Conservation (phyloP, 2,797 vertebrate genomes). For the Merluccius polli region DNA sequence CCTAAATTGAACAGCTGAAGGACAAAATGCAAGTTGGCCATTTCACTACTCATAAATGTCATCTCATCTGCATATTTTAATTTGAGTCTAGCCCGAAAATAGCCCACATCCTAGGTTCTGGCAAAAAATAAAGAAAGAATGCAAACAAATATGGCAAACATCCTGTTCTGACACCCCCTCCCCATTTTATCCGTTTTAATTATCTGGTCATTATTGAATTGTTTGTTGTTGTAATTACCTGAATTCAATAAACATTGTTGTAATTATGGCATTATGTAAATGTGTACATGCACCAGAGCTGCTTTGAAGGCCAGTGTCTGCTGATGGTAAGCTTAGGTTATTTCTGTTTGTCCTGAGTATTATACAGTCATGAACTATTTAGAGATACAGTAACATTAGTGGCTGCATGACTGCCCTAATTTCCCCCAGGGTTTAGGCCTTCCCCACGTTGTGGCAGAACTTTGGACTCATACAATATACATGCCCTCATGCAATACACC, state of each 20-base stretch:
- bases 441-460: not conserved
- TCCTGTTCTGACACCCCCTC: not conserved
- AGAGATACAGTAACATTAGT: not conserved
- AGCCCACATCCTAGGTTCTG: conserved; percentile 42
- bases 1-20: conserved; percentile 59
- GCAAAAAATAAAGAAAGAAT: conserved; percentile 34
- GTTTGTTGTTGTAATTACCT: not conserved
- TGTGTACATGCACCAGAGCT: not conserved
- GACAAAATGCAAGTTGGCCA: conserved; percentile 46
- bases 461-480: no score
- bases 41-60: conserved; percentile 61
- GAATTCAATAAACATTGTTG: conserved; percentile 4
- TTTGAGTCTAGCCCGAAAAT: conserved; percentile 57
- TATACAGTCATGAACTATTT: not conserved
- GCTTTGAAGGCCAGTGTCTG: not conserved
- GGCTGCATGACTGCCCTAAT: not conserved
- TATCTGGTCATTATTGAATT: not conserved
- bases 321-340: not conserved
- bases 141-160: not conserved
- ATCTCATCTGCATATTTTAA: conserved; percentile 67
- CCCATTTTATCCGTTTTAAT: not conserved
- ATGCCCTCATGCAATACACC: no score
- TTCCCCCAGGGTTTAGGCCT: not conserved
- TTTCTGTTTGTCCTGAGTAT: not conserved
- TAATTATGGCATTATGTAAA: not conserved